Conservation (phyloP, 2,888 invertebrate genomes). For the Callosobruchus maculatus region DNA sequence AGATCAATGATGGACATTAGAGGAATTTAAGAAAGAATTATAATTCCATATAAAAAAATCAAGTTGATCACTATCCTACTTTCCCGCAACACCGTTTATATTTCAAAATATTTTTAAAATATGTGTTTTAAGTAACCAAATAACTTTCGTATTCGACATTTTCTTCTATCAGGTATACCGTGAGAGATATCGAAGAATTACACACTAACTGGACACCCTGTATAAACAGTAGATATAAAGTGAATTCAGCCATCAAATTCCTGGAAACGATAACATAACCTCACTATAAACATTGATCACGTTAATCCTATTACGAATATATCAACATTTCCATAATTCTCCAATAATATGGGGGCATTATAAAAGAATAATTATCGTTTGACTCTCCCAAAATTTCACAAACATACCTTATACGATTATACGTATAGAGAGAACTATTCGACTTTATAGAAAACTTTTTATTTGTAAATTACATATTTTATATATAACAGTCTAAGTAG, state of each 20-base stretch:
- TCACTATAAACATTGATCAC: not conserved
- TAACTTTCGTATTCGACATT: too few species aligned
- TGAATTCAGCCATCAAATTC: not conserved
- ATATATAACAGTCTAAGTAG: not conserved
- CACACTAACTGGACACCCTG: too few species aligned
- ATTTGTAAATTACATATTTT: not conserved
- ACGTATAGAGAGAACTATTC: not conserved
- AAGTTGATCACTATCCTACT: too few species aligned
- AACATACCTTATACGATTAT: not conserved
- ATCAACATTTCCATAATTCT: not conserved
- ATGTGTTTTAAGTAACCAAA: too few species aligned
- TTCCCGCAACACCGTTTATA: too few species aligned
- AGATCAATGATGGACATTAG: too few species aligned
- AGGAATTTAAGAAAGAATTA: too few species aligned
- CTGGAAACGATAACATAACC: not conserved
- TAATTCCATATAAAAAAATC: too few species aligned
- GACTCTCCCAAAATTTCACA: not conserved
- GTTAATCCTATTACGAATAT: not conserved
- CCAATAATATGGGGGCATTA: not conserved
- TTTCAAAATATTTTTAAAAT: too few species aligned
- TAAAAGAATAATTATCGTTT: not conserved
- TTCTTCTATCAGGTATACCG: too few species aligned
- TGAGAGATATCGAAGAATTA: too few species aligned
- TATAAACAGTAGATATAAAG: not conserved
- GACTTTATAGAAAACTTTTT: not conserved